phyloP scores from a whole-genome alignment of 1,140 invertebrate species.

The Carposina sasakii region DNA sequence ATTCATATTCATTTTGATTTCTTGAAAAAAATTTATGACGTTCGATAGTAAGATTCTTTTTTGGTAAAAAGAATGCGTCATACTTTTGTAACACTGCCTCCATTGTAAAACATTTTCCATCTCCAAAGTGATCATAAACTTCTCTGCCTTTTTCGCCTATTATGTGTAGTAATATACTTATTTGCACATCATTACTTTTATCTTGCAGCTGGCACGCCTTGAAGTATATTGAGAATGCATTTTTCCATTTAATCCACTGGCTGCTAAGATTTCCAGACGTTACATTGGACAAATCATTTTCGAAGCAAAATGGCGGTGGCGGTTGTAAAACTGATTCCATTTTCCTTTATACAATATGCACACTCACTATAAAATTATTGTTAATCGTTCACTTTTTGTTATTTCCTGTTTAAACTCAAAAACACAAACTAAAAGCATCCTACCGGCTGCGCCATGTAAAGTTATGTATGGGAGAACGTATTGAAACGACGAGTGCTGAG shows the following conservation, averaged over 20 bases:
- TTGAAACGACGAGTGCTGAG: too few species aligned
- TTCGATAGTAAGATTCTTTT: constrained; percentile 25
- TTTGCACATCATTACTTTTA: constrained; percentile 16
- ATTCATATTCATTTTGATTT: constrained; percentile 18
- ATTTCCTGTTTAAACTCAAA: background rate
- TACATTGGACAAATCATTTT: constrained; percentile 12
- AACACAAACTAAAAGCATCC: background rate
- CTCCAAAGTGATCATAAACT: constrained; percentile 22
- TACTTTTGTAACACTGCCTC: constrained; percentile 14
- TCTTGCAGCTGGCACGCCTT: constrained; percentile 18
- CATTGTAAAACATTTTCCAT: constrained; percentile 8
- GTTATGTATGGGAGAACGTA: too few species aligned
- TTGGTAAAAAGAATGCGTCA: constrained; percentile 22
- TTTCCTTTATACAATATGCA: background rate
- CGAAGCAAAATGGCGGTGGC: constrained; percentile 6
- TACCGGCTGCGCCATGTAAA: constrained; percentile 11
- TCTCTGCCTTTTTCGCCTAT: constrained; percentile 17
- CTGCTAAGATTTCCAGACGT: constrained; percentile 15
- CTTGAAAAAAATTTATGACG: constrained; percentile 24
- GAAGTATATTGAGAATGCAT: constrained; percentile 22
- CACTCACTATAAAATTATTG: background rate
- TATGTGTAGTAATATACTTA: constrained; percentile 11
- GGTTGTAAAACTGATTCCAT: constrained; percentile 14
- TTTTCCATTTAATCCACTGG: constrained; percentile 20
- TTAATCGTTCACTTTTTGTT: background rate